Evolutionary conservation across 2,888 invertebrate species (phyloP).

Genomic region (Xylota sylvarum): DNA sequence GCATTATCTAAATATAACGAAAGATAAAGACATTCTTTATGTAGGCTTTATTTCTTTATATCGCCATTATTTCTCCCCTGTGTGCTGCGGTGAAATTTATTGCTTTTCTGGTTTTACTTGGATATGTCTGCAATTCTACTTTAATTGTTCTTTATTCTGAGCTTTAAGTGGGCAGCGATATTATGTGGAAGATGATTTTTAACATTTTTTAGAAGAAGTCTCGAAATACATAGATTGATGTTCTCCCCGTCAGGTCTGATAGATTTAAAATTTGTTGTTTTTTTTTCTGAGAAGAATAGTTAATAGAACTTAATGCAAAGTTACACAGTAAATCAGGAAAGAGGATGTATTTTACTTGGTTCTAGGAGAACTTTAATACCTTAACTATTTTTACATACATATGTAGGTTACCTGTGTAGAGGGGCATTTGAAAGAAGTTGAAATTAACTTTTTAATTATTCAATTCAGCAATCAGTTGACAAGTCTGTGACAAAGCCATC

Average conservation of each 20-base stretch:
- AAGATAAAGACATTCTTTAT: background rate
- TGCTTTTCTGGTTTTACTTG: background rate
- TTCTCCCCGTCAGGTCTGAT: background rate
- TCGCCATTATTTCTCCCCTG: background rate
- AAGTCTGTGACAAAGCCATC: too few species aligned
- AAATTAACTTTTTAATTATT: too few species aligned
- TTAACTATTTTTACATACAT: too few species aligned
- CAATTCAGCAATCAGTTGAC: too few species aligned
- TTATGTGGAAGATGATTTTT: background rate
- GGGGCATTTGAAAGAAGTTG: too few species aligned
- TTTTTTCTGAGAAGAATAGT: too few species aligned
- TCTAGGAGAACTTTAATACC: too few species aligned
- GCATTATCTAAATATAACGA: background rate
- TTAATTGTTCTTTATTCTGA: slow-evolving; percentile 6
- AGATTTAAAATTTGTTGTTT: too few species aligned
- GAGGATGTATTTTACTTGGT: too few species aligned
- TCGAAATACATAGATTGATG: background rate
- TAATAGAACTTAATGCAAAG: too few species aligned
- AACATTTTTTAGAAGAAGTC: background rate
- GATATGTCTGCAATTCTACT: background rate
- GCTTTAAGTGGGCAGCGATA: background rate
- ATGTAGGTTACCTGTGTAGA: too few species aligned
- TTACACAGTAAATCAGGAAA: too few species aligned
- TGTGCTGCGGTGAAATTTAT: slow-evolving; percentile 9
- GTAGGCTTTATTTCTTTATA: background rate